Evolutionary conservation across 2,113 vertebrate species (phyloP), one percentile per base, ranked within the genome.

Genomic region (Malurus cyaneus): DNA sequence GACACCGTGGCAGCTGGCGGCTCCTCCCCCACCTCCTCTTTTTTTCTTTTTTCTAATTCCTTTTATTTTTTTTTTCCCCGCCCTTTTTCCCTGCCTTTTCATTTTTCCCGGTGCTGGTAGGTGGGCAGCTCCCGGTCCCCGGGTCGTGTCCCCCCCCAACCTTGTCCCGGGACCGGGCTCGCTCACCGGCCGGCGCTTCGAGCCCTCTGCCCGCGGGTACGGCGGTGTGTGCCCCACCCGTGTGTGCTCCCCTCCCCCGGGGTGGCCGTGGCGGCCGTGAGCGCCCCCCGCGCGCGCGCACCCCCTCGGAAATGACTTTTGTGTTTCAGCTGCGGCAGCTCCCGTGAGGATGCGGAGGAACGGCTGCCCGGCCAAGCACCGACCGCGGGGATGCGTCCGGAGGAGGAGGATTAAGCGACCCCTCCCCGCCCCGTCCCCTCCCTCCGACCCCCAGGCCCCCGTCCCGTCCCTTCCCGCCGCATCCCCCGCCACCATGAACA

Each of bases 1-100:
- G 97, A 97, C 97, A 97, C 94, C 80, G 97, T 96, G 97, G 98
- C 97, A 97, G 97, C 97, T 97, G 97, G 97, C 94, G 94, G 94
- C 86, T 92, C 91, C 92, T 95, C 86, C 84, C 64, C 86, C 53
- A 26, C 77, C 60, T 42, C 67, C 29, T 44, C 36, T 32, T 9
- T 62, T 46, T 42, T 49, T 31, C 54, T 41, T 25, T 59, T 41
- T 29, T 12, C 26, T 67, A 60, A 73, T 54, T 86, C 52, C 46
- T 84, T 62, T 70, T 70, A 59, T 84, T 87, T 89, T 32, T 60
- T 32, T 39, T 4, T 2, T 3, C 10, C 25, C n/a, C 23, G 26
- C 25, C 42, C 34, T 14, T 28, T 54, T 39, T 18, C 56, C 49
- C 70, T 26, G 59, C 65, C 54, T 92, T 89, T 73, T 80, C 50